Percentiles rank a stretch among this genome's conserved stretches.
These are phyloP conservation scores for Tipula confusa DNA, from an alignment of 2,888 invertebrate genomes.

Conservation along the genomic window DNA sequence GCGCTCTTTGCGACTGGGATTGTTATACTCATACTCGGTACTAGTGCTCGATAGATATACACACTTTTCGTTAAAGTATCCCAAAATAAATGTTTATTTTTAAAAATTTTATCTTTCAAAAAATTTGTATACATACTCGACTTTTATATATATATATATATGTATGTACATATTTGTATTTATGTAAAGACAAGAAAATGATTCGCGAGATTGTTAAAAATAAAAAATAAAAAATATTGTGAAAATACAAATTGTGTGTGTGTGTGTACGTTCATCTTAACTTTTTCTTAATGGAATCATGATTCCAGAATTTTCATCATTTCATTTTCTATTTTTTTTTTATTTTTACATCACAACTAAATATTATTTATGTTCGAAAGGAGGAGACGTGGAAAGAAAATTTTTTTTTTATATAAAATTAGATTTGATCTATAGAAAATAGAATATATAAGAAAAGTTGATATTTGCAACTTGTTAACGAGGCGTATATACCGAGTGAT, in stretches of 20 bases:
- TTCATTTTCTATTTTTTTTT: too few relatives aligned
- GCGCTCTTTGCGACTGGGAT: neutral
- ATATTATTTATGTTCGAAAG: neutral
- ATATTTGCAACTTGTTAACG: neutral
- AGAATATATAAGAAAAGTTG: neutral
- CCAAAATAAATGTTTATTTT: slow-evolving; percentile 9
- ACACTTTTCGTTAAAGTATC: neutral
- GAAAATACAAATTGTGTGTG: neutral
- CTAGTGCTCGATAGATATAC: neutral
- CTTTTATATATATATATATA: neutral
- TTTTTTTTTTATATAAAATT: neutral
- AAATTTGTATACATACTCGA: neutral
- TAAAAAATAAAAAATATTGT: neutral
- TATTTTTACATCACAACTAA: slow-evolving; percentile 8
- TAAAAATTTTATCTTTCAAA: neutral
- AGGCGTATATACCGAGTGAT: too few relatives aligned
- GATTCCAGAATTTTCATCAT: slow-evolving; percentile 12
- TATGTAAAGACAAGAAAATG: neutral
- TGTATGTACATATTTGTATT: neutral
- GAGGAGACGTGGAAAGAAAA: neutral
- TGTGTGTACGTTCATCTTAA: neutral
- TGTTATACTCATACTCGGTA: neutral
- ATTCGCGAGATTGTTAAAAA: neutral
- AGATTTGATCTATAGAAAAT: neutral
- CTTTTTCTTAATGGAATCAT: neutral